A percentile compares a stretch with the other conserved stretches of the same genome.
phyloP scores from a whole-genome alignment of 1,140 invertebrate species.

The Anoplolepis gracilipes region DNA sequence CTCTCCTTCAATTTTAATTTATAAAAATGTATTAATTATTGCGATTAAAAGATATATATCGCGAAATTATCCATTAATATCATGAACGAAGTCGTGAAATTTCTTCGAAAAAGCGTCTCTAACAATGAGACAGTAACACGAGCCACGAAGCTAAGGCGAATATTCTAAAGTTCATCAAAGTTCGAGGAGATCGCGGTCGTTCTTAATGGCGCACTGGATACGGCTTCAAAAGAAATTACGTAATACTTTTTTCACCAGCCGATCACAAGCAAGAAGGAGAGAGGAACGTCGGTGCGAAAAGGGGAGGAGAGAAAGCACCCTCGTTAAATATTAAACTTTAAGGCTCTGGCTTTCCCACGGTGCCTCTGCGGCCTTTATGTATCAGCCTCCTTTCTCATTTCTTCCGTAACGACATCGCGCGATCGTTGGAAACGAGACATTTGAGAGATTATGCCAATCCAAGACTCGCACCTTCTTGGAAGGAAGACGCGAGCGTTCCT shows the following conservation, averaged over 20 bases:
- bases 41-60: slow-evolving; percentile 23
- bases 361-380: slow-evolving; percentile 56
- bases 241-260: slow-evolving; percentile 78
- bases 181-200: slow-evolving; percentile 73
- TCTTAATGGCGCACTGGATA: slow-evolving; percentile 83
- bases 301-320: slow-evolving; percentile 45
- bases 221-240: slow-evolving; percentile 84
- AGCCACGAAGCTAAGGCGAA: slow-evolving; percentile 69
- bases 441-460: slow-evolving; percentile 84
- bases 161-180: slow-evolving; percentile 80
- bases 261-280: slow-evolving; percentile 53
- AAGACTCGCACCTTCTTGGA: slow-evolving; percentile 42
- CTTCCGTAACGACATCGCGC: slow-evolving; percentile 78
- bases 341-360: slow-evolving; percentile 71
- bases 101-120: slow-evolving; percentile 10
- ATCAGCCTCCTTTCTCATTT: slow-evolving; percentile 47
- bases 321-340: slow-evolving; percentile 85
- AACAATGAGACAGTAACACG: slow-evolving; percentile 69
- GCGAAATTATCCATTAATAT: slow-evolving; percentile 43
- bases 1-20: not conserved
- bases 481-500: slow-evolving; percentile 11
- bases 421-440: slow-evolving; percentile 83
- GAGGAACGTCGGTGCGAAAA: not conserved
- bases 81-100: not conserved
- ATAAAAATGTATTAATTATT: not conserved